Conservation (phyloP, 2,888 invertebrate species). For the Drosophila bunnanda region DNA sequence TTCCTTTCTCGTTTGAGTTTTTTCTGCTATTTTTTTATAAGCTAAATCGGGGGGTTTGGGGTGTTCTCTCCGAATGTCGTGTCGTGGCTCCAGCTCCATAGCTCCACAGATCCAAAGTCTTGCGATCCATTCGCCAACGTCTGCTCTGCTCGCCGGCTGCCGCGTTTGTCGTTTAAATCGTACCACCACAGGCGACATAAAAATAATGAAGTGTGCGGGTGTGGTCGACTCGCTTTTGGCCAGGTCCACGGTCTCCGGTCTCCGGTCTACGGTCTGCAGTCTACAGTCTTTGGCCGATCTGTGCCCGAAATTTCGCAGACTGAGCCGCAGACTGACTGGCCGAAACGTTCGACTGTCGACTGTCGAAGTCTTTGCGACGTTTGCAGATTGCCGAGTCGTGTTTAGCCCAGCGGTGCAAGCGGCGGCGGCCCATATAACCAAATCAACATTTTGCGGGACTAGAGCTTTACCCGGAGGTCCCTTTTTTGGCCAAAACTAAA, state of each 20-base stretch:
- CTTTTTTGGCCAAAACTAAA: constrained; percentile 11
- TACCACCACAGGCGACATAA: constrained; percentile 84
- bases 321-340: constrained; percentile 57
- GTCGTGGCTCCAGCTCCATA: constrained; percentile 38
- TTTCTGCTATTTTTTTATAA: constrained; percentile 3
- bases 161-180: constrained; percentile 77
- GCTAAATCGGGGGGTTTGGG: constrained; percentile 9
- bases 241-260: constrained; percentile 44
- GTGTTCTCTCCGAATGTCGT: constrained; percentile 67
- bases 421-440: constrained; percentile 56
- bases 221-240: constrained; percentile 78
- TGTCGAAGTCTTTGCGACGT: constrained; percentile 72
- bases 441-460: constrained; percentile 55
- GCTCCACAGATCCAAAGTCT: constrained; percentile 15
- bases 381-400: constrained; percentile 77
- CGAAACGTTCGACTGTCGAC: constrained; percentile 71
- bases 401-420: constrained; percentile 71
- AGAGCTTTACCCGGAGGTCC: constrained; percentile 5
- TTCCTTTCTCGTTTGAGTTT: constrained; percentile 14
- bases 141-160: constrained; percentile 51
- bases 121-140: constrained; percentile 49
- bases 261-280: constrained; percentile 21
- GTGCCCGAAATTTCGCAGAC: constrained; percentile 25
- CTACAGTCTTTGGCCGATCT: constrained; percentile 12
- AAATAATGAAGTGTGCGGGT: constrained; percentile 85